Conservation (phyloP, 2,113 vertebrate species). For the Campylomormyrus numenius region DNA sequence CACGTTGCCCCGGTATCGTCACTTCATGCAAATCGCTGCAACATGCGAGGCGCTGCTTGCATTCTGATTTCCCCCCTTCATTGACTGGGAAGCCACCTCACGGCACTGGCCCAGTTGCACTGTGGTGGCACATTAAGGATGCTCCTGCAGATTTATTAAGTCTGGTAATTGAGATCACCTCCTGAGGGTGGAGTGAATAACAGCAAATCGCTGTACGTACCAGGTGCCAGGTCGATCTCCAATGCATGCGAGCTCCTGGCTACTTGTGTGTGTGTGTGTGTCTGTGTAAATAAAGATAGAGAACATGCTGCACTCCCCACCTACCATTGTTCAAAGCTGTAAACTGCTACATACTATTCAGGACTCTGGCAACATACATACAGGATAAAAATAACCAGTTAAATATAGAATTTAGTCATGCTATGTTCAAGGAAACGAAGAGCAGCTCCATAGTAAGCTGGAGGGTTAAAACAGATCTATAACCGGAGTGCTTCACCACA, state of each 20-base stretch:
- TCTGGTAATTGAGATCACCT: conserved; percentile 6
- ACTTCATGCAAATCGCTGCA: background rate
- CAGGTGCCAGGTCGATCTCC: conserved; percentile 1
- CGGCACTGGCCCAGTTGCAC: background rate
- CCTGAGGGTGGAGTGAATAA: conserved; percentile 5
- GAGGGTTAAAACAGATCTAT: background rate
- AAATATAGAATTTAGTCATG: background rate
- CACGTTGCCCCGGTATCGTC: background rate
- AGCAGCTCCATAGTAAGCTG: background rate
- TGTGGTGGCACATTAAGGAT: background rate
- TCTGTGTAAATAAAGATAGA: background rate
- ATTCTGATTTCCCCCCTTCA: background rate
- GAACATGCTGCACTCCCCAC: background rate
- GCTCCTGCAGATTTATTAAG: background rate
- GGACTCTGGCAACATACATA: background rate
- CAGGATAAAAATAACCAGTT: background rate
- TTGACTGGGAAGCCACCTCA: background rate
- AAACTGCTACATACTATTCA: background rate
- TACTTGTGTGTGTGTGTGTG: background rate
- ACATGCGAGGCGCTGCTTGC: background rate
- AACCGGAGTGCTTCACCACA: background rate
- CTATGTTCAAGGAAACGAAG: background rate
- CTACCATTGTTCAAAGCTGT: background rate
- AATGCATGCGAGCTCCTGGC: background rate
- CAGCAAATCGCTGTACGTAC: background rate